Evolutionary conservation across 2,113 vertebrate genomes (phyloP), one percentile per base, ranked within the genome.

Genomic region (Hemiprocne comata): DNA sequence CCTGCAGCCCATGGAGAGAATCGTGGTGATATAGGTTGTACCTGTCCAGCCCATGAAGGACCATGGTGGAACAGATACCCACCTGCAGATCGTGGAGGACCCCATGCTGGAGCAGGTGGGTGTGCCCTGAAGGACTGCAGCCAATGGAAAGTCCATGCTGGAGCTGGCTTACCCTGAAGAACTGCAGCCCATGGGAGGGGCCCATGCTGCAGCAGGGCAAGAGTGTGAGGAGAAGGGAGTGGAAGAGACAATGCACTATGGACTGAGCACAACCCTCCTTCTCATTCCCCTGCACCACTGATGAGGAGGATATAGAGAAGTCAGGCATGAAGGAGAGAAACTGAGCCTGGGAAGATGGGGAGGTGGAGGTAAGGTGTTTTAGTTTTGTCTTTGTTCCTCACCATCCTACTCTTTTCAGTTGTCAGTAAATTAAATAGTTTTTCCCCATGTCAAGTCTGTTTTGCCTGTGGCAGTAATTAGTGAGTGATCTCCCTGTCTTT

Each of bases 91-190:
- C 44, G 19, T 16, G 44, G 19, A 46, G 13, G 44, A 46, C 16
- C 16, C 20, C 11, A 23, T 2, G 1, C 31, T 2, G 2, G n/a
- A 71, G 12, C 4, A 40, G n/a, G 26, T 16, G 4, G 18, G 26
- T 4, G 3, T 18, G 14, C 9, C 46, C 46, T 24, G 36, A 71
- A 51, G 18, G 18, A 51, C 44, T 54, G 40, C 7, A 55, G 21
- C 17, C 7, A 2, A 33, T 8, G 28, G 11, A 54, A 4, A 48
- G 7, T 6, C 31, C 31, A 14, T 5, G 1, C 7, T 7, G 16
- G 13, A 78, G 10, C 26, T 1, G 2, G 17, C 6, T n/a, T 46
- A 26, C 26, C 34, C 24, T 23, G 17, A 73, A 71, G 7, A 5
- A n/a, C 13, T 57, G 40, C 7, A n/a, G 14, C 12, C 12, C 15